Evolutionary conservation across 2,888 invertebrate species (phyloP).

Genomic region (Pediacus dermestoides): DNA sequence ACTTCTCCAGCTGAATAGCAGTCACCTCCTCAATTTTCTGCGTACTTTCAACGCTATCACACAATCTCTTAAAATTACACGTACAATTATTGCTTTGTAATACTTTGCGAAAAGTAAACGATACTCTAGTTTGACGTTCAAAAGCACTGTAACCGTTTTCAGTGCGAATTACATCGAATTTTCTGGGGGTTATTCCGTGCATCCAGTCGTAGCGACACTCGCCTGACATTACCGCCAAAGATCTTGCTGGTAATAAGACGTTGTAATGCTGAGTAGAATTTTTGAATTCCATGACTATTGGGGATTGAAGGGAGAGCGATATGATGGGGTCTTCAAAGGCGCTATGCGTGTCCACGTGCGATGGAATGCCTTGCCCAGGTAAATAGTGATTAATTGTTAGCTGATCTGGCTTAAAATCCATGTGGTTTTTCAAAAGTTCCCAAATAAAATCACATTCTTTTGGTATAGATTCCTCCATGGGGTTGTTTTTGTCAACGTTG

Average conservation of each 20-base stretch:
- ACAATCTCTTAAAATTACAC: constrained; percentile 62
- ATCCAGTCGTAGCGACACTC: constrained; percentile 74
- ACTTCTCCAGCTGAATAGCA: constrained; percentile 66
- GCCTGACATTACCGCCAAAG: constrained; percentile 75
- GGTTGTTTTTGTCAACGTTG: constrained; percentile 71
- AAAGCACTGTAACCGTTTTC: constrained; percentile 54
- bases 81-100: constrained; percentile 53
- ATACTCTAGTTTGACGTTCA: constrained; percentile 62
- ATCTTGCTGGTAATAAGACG: constrained; percentile 65
- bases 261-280: constrained; percentile 53
- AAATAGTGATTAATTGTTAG: constrained; percentile 80
- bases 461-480: constrained; percentile 68
- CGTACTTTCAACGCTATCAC: constrained; percentile 56
- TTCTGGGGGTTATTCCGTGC: constrained; percentile 83
- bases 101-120: constrained; percentile 76
- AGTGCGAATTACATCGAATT: constrained; percentile 68
- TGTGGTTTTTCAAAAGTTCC: constrained; percentile 47
- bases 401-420: constrained; percentile 65
- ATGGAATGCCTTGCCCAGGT: constrained; percentile 91
- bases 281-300: constrained; percentile 87
- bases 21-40: constrained; percentile 15
- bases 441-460: constrained; percentile 64
- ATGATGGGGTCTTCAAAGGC: constrained; percentile 87
- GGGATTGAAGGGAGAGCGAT: constrained; percentile 79
- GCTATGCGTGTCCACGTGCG: constrained; percentile 93